Percentiles rank a stretch among this genome's conserved stretches.
phyloP scores from a whole-genome alignment of 2,888 invertebrate species.

The Axea sp. region DNA sequence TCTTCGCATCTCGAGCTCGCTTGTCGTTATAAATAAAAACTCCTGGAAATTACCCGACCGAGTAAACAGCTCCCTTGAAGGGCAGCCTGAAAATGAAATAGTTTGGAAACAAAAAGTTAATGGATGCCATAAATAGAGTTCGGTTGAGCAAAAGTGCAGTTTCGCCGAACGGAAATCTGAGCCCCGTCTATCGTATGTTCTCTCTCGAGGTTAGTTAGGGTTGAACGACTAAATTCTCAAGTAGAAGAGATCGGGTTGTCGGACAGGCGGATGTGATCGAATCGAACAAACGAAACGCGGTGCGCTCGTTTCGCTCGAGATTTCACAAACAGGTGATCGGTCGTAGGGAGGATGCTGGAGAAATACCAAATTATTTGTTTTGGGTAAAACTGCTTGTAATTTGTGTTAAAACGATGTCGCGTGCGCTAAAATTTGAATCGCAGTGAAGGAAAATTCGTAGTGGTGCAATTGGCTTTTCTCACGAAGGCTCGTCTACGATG shows the following conservation, averaged over 20 bases:
- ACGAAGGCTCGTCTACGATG: too few species aligned
- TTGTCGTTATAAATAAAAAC: not conserved
- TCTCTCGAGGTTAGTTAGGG: slow-evolving; percentile 8
- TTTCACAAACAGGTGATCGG: slow-evolving; percentile 8
- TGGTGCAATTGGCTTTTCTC: too few species aligned
- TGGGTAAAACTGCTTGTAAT: too few species aligned
- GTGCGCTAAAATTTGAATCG: too few species aligned
- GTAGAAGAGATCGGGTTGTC: slow-evolving; percentile 30
- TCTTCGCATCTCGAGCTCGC: too few species aligned
- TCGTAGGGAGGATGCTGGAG: too few species aligned
- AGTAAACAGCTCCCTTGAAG: slow-evolving; percentile 4
- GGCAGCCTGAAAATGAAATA: slow-evolving; percentile 18
- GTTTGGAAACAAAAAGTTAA: slow-evolving; percentile 26
- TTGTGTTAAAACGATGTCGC: too few species aligned
- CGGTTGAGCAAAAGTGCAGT: slow-evolving; percentile 7
- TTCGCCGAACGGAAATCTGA: slow-evolving; percentile 17
- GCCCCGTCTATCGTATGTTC: slow-evolving; percentile 4
- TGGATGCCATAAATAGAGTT: slow-evolving; percentile 17
- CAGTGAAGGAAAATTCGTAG: too few species aligned
- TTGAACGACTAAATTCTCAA: slow-evolving; percentile 13
- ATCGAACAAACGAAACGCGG: not conserved
- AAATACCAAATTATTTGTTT: too few species aligned
- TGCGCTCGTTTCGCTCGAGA: not conserved
- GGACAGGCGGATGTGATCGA: slow-evolving; percentile 28
- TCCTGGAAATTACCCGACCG: slow-evolving; percentile 5